Evolutionary conservation across 2,797 vertebrate species (phyloP).

Genomic region (Menidia menidia): DNA sequence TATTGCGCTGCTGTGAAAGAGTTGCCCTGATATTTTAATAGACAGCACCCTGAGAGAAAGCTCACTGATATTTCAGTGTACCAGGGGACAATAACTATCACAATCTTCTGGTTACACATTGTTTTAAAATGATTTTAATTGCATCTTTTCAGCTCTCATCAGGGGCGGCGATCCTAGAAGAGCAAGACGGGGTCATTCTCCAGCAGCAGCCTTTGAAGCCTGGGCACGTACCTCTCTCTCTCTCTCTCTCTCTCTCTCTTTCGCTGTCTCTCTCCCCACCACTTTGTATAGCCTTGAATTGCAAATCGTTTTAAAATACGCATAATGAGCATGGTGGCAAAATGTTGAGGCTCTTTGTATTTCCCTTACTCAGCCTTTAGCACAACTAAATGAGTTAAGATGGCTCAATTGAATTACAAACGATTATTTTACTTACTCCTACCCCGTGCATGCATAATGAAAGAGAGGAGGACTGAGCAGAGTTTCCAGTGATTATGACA

Average conservation of each 20-base stretch:
- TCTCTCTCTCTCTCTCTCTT: slow-evolving; percentile 29
- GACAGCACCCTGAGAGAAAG: slow-evolving; percentile 58
- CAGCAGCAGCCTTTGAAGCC: slow-evolving; percentile 81
- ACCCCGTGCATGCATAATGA: slow-evolving; percentile 75
- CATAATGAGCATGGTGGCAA: slow-evolving; percentile 91
- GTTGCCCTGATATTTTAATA: slow-evolving; percentile 67
- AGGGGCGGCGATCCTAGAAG: slow-evolving; percentile 80
- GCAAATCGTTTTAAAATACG: slow-evolving; percentile 92
- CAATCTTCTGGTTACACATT: slow-evolving; percentile 75
- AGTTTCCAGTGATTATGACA: slow-evolving; percentile 53
- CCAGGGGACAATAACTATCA: slow-evolving; percentile 74
- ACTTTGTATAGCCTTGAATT: slow-evolving; percentile 90
- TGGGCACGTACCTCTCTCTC: slow-evolving; percentile 71
- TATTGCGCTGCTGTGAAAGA: slow-evolving; percentile 43
- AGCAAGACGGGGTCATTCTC: slow-evolving; percentile 80
- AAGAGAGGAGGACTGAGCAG: slow-evolving; percentile 54
- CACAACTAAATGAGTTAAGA: slow-evolving; percentile 93
- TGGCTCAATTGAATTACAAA: slow-evolving; percentile 95
- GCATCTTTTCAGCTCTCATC: slow-evolving; percentile 81
- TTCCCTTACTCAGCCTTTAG: slow-evolving; percentile 91
- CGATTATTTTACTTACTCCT: slow-evolving; percentile 82
- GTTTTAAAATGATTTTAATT: slow-evolving; percentile 86
- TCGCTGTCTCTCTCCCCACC: slow-evolving; percentile 73
- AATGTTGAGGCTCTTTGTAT: slow-evolving; percentile 90
- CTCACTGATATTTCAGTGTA: slow-evolving; percentile 65